phyloP scores from a whole-genome alignment of 2,888 invertebrate genomes.

The Phlogophora meticulosa region DNA sequence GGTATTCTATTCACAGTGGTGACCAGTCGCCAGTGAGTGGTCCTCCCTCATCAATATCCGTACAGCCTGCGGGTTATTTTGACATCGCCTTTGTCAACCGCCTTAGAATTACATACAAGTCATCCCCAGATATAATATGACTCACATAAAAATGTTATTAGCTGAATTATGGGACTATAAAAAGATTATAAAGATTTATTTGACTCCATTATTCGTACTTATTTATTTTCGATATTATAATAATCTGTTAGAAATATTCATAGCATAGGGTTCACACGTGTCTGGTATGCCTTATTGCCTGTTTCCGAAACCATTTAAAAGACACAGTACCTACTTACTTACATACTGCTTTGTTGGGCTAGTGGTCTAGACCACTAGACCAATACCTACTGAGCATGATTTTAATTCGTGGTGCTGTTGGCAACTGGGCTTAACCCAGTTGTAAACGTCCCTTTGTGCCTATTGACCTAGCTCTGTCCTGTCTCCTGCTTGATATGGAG shows the following conservation, averaged over 20 bases:
- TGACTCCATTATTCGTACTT: not conserved
- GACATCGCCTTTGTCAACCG: constrained; percentile 61
- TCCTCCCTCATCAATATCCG: constrained; percentile 63
- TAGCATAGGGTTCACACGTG: not conserved
- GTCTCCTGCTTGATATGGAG: no score
- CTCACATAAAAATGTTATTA: constrained; percentile 61
- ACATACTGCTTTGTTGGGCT: no score
- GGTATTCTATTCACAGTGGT: constrained; percentile 27
- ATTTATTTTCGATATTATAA: not conserved
- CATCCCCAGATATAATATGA: constrained; percentile 61
- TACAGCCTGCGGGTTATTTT: constrained; percentile 61
- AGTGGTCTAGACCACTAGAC: no score
- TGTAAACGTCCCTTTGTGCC: no score
- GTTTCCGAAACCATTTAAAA: not conserved
- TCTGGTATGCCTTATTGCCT: not conserved
- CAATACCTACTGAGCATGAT: no score
- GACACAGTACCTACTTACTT: not conserved
- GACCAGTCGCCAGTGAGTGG: constrained; percentile 22
- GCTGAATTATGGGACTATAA: constrained; percentile 64
- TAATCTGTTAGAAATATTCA: not conserved
- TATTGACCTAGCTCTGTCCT: no score
- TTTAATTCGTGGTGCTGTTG: no score
- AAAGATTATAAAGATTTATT: constrained; percentile 1
- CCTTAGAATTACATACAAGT: constrained; percentile 55
- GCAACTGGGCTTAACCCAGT: no score